A percentile compares a stretch with the other conserved stretches of the same genome.
Conservation (phyloP, 2,113 vertebrate genomes). For the Deroptyus accipitrinus region DNA sequence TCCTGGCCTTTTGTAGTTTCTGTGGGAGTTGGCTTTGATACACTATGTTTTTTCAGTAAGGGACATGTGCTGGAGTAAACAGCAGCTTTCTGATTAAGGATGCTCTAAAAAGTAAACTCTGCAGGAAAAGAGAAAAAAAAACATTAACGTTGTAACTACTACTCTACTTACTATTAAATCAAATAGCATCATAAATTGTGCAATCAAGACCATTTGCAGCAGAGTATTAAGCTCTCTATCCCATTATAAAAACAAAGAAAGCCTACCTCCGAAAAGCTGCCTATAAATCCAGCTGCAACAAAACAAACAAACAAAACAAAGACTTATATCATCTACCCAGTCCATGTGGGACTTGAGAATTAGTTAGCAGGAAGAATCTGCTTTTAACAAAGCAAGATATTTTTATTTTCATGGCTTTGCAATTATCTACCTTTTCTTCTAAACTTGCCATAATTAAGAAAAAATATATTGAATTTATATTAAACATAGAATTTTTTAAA, state of each 20-base stretch:
- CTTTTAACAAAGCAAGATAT: neutral
- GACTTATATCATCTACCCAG: neutral
- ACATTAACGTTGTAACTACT: neutral
- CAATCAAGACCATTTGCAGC: neutral
- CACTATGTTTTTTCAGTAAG: neutral
- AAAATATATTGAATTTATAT: neutral
- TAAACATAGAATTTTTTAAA: neutral
- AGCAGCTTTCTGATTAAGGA: neutral
- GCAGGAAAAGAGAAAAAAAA: neutral
- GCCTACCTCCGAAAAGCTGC: neutral
- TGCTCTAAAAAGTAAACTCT: neutral
- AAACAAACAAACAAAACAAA: neutral
- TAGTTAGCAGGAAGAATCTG: neutral
- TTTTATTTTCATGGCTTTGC: neutral
- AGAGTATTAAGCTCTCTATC: neutral
- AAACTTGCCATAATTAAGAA: neutral
- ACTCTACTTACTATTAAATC: neutral
- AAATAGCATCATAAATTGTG: neutral
- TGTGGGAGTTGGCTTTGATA: neutral
- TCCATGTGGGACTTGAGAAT: neutral
- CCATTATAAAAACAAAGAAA: neutral
- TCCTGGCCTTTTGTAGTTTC: neutral
- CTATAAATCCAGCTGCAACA: neutral
- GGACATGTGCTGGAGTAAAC: neutral
- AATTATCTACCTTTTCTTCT: neutral